Percentiles rank a stretch among this genome's conserved stretches.
Evolutionary conservation across 2,888 invertebrate genomes (phyloP).

Genomic region (Mythimna pallens): DNA sequence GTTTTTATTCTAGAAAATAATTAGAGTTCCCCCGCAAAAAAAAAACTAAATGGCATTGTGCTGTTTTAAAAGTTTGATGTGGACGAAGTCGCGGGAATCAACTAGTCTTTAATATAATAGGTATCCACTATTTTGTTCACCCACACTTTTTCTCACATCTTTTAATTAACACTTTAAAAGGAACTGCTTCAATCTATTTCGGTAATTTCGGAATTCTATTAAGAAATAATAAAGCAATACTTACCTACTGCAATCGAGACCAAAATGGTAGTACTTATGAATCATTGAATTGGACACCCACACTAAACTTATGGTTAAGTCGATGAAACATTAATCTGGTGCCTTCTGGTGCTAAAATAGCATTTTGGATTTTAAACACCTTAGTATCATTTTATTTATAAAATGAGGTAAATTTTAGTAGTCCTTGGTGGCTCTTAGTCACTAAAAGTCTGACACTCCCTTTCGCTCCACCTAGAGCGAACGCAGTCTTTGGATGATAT

Average conservation of each 20-base stretch:
- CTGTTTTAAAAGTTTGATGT: too few species aligned
- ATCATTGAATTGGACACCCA: slow-evolving; percentile 14
- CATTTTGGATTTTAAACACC: not conserved
- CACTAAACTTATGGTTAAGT: not conserved
- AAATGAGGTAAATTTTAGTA: too few species aligned
- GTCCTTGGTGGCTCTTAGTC: too few species aligned
- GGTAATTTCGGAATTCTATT: not conserved
- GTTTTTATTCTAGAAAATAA: too few species aligned
- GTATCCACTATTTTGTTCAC: not conserved
- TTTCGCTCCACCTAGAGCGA: too few species aligned
- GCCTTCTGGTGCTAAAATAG: not conserved
- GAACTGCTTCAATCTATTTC: not conserved
- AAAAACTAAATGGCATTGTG: too few species aligned
- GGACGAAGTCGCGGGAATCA: too few species aligned
- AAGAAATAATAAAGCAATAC: not conserved
- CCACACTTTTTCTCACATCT: slow-evolving; percentile 1
- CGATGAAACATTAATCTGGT: not conserved
- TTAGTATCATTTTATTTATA: too few species aligned
- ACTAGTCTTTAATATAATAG: not conserved
- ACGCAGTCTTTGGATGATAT: too few species aligned
- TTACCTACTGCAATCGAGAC: not conserved
- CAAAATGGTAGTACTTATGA: slow-evolving; percentile 3
- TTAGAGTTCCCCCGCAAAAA: too few species aligned
- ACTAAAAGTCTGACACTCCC: too few species aligned
- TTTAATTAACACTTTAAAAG: slow-evolving; percentile 19